Evolutionary conservation across 1,140 invertebrate genomes (phyloP).

Genomic region (Tachypleus tridentatus): DNA sequence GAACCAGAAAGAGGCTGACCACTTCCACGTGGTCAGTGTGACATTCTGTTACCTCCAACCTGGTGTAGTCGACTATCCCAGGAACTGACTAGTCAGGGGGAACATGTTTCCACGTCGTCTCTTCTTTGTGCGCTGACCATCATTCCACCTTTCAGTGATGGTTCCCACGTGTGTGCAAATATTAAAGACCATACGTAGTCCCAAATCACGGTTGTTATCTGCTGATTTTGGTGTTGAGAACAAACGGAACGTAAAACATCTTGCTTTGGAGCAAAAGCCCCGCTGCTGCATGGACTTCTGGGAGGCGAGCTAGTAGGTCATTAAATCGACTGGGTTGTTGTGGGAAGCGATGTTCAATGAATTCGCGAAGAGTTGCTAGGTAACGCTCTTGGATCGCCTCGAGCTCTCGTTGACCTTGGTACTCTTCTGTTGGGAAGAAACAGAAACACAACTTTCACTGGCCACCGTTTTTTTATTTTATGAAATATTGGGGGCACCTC

Average conservation of each 20-base stretch:
- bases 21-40: too few species aligned
- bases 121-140: not conserved
- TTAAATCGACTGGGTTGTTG: constrained; percentile 75
- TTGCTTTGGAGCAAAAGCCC: constrained; percentile 85
- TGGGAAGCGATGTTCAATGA: constrained; percentile 72
- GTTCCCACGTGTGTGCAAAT: too few species aligned
- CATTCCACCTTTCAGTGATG: not conserved
- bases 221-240: constrained; percentile 63
- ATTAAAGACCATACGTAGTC: too few species aligned
- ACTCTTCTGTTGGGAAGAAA: constrained; percentile 4
- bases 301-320: constrained; percentile 75
- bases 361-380: constrained; percentile 75
- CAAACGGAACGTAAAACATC: constrained; percentile 98
- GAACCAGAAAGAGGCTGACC: too few species aligned
- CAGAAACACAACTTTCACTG: too few species aligned
- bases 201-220: not conserved
- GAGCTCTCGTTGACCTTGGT: constrained; percentile 46
- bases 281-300: constrained; percentile 85
- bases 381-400: constrained; percentile 86
- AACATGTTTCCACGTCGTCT: not conserved
- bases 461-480: too few species aligned
- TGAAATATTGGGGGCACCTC: too few species aligned
- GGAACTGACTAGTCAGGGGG: not conserved
- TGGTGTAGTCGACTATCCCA: not conserved
- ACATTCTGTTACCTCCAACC: not conserved